Evolutionary conservation across 2,797 vertebrate species (phyloP).

Genomic region (Poecilia velifera): DNA sequence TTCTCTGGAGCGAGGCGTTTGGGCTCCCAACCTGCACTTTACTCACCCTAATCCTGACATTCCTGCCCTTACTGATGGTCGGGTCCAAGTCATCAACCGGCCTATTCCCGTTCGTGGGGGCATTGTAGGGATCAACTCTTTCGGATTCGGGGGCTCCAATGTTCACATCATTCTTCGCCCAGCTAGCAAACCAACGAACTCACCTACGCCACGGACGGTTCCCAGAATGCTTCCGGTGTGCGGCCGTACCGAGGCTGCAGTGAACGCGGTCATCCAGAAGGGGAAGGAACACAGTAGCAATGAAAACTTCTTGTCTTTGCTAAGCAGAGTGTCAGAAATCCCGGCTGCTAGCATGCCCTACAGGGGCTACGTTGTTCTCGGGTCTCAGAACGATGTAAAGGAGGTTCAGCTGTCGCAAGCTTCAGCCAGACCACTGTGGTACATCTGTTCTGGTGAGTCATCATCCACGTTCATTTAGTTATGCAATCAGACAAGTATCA

Average conservation of each 20-base stretch:
- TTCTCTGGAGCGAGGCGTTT: conserved; percentile 89
- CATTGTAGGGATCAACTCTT: conserved; percentile 91
- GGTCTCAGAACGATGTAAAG: conserved; percentile 70
- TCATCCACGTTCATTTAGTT: not conserved
- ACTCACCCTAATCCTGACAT: conserved; percentile 88
- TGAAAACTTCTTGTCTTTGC: conserved; percentile 82
- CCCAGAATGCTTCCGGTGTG: conserved; percentile 87
- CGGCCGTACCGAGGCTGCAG: conserved; percentile 89
- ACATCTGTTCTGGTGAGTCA: conserved; percentile 91
- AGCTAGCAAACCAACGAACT: conserved; percentile 36
- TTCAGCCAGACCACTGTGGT: conserved; percentile 88
- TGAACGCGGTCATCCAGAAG: conserved; percentile 80
- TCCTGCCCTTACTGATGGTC: conserved; percentile 86
- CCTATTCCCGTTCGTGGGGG: conserved; percentile 87
- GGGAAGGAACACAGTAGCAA: conserved; percentile 76
- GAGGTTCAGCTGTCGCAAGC: conserved; percentile 84
- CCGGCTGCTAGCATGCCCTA: conserved; percentile 86
- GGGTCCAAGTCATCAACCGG: conserved; percentile 84
- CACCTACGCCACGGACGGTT: not conserved
- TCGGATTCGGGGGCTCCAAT: conserved; percentile 96
- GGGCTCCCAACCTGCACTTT: conserved; percentile 96
- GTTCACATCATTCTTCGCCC: conserved; percentile 92
- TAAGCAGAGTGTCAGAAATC: conserved; percentile 84
- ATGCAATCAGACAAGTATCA: not conserved
- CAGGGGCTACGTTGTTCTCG: conserved; percentile 87